A percentile compares a stretch with the other conserved stretches of the same genome.
These are phyloP conservation scores for Eurytoma californica DNA, from an alignment of 2,888 invertebrate genomes.

Conservation along the genomic window DNA sequence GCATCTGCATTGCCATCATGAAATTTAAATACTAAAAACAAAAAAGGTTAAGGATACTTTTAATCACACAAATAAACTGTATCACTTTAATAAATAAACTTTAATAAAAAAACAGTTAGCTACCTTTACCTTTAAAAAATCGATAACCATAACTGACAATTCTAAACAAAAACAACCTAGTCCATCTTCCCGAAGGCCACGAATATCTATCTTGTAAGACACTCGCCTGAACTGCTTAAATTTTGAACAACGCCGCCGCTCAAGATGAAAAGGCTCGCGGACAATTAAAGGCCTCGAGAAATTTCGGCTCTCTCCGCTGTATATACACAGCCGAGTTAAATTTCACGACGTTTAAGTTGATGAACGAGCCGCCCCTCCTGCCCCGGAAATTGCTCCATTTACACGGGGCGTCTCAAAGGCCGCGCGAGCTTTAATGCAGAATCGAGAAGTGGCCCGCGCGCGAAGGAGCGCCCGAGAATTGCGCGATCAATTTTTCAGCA, in stretches of 20 bases:
- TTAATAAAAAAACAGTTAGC: no score
- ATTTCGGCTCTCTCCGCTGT: background rate
- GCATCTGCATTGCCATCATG: no score
- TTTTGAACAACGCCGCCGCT: no score
- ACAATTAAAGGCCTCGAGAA: slow-evolving; percentile 13
- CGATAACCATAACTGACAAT: no score
- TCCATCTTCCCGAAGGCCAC: no score
- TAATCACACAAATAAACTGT: no score
- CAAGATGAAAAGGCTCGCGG: background rate
- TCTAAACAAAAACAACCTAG: no score
- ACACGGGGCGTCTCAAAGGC: slow-evolving; percentile 6
- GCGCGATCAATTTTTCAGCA: background rate
- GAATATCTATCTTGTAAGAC: background rate
- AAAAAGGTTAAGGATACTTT: no score
- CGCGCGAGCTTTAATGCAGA: background rate
- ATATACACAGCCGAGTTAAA: slow-evolving; percentile 13
- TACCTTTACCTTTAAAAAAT: no score
- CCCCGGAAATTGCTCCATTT: slow-evolving; percentile 40
- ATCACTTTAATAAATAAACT: no score
- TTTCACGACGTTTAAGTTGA: slow-evolving; percentile 43
- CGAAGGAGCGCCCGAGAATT: background rate
- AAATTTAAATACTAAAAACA: no score
- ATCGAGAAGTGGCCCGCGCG: background rate
- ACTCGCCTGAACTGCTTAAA: no score
- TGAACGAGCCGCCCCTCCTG: background rate